These are phyloP conservation scores for Sebastes taczanowskii DNA, from an alignment of 2,797 vertebrate genomes.

Conservation along the genomic window DNA sequence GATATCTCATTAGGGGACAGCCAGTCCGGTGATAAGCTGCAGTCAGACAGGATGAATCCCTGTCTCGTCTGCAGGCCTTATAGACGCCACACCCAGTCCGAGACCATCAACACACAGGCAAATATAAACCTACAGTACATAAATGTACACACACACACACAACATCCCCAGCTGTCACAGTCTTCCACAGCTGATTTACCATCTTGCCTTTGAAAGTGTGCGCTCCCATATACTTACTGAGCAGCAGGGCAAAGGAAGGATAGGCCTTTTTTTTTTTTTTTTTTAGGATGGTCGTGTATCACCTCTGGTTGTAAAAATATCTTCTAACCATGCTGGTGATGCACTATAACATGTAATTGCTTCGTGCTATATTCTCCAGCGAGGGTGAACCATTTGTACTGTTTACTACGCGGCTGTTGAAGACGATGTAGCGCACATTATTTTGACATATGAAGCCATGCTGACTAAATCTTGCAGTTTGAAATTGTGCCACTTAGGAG, in stretches of 20 bases:
- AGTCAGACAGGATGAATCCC: slow-evolving; percentile 72
- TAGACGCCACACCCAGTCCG: slow-evolving; percentile 50
- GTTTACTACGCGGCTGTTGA: not conserved
- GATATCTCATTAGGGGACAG: slow-evolving; percentile 71
- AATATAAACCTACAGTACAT: slow-evolving; percentile 23
- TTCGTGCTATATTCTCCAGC: not conserved
- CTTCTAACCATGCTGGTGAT: slow-evolving; percentile 5
- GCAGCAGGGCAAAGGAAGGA: slow-evolving; percentile 36
- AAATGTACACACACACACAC: slow-evolving; percentile 21
- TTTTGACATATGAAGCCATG: slow-evolving; percentile 5
- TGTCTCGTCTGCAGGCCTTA: slow-evolving; percentile 61
- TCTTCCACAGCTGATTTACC: slow-evolving; percentile 68
- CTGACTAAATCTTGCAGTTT: slow-evolving; percentile 2
- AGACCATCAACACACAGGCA: slow-evolving; percentile 9
- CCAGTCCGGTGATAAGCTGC: slow-evolving; percentile 68
- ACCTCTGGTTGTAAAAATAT: slow-evolving; percentile 40
- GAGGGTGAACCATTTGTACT: not conserved
- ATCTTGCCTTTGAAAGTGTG: slow-evolving; percentile 65
- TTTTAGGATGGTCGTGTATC: slow-evolving; percentile 40
- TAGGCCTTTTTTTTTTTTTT: slow-evolving; percentile 8
- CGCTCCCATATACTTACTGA: slow-evolving; percentile 43
- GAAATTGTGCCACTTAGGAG: not conserved
- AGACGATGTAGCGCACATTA: slow-evolving; percentile 2
- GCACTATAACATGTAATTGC: slow-evolving; percentile 33
- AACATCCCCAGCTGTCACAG: slow-evolving; percentile 70